A percentile compares a stretch with the other conserved stretches of the same genome.
Evolutionary conservation across 2,113 vertebrate species (phyloP).

Genomic region (Lontra canadensis): DNA sequence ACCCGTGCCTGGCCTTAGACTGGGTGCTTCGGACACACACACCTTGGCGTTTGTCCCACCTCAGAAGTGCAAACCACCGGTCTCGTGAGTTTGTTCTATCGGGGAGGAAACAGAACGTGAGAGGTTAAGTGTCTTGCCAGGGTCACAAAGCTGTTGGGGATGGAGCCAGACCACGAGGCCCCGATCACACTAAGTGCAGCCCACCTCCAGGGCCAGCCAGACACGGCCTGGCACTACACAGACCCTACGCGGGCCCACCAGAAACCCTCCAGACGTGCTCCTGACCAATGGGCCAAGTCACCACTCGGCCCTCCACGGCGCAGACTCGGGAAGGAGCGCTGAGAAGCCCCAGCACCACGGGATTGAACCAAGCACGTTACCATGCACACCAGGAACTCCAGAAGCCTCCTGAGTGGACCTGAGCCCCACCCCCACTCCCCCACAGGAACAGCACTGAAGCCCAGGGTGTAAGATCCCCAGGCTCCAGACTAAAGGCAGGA

Average conservation of each 20-base stretch:
- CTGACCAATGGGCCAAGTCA: neutral
- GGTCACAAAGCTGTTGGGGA: neutral
- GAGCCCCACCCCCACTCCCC: too few species aligned
- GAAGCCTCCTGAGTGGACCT: neutral
- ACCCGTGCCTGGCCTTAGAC: neutral
- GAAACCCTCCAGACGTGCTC: neutral
- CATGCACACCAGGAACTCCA: rapidly evolving
- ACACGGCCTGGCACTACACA: neutral
- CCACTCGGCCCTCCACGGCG: rapidly evolving
- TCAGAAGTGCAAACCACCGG: neutral
- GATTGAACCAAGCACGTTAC: rapidly evolving
- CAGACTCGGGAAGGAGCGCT: neutral
- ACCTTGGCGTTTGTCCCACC: neutral
- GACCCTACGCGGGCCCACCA: neutral
- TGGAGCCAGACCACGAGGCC: neutral
- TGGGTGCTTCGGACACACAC: neutral
- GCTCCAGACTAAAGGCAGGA: neutral
- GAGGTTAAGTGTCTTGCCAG: neutral
- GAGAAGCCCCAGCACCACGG: neutral
- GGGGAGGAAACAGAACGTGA: neutral
- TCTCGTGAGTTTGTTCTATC: neutral
- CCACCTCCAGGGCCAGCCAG: neutral
- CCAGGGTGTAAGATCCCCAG: neutral
- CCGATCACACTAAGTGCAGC: neutral
- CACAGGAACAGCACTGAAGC: neutral